These are phyloP conservation scores for Folsomia candida DNA, from an alignment of 2,888 invertebrate genomes.

Conservation along the genomic window DNA sequence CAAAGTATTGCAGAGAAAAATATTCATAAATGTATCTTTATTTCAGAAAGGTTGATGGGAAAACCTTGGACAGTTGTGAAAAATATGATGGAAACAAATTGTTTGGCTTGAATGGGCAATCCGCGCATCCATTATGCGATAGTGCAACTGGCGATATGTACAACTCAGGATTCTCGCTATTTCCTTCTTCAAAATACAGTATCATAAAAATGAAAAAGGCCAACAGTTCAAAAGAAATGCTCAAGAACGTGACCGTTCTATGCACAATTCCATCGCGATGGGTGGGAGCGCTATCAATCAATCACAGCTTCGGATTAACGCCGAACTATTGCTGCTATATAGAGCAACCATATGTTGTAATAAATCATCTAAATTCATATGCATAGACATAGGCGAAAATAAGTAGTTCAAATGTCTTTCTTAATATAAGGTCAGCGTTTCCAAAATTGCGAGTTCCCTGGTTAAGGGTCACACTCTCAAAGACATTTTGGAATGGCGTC, in stretches of 20 bases:
- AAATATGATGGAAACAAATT: slow-evolving; percentile 51
- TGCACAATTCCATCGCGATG: slow-evolving; percentile 53
- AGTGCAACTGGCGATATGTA: slow-evolving; percentile 52
- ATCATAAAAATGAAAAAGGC: slow-evolving; percentile 52
- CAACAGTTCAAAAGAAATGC: slow-evolving; percentile 45
- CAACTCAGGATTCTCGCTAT: slow-evolving; percentile 55
- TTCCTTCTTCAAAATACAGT: slow-evolving; percentile 53
- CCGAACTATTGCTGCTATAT: slow-evolving; percentile 59
- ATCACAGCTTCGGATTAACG: slow-evolving; percentile 60
- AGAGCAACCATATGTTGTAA: slow-evolving; percentile 53
- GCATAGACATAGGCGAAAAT: too few species aligned
- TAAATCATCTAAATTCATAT: too few species aligned
- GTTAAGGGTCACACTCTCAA: slow-evolving; percentile 53
- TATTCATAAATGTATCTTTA: too few species aligned
- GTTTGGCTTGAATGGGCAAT: slow-evolving; percentile 54
- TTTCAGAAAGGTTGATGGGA: slow-evolving; percentile 56
- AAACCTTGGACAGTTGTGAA: slow-evolving; percentile 54
- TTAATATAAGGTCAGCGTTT: slow-evolving; percentile 55
- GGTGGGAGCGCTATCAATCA: slow-evolving; percentile 54
- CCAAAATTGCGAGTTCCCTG: slow-evolving; percentile 54
- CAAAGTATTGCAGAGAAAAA: too few species aligned
- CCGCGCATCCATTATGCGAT: slow-evolving; percentile 56
- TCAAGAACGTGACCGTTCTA: slow-evolving; percentile 52
- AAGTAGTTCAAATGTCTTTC: too few species aligned
- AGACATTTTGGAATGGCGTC: slow-evolving; percentile 55